Conservation (phyloP, 2,888 invertebrate genomes). For the Andrena fulva region DNA sequence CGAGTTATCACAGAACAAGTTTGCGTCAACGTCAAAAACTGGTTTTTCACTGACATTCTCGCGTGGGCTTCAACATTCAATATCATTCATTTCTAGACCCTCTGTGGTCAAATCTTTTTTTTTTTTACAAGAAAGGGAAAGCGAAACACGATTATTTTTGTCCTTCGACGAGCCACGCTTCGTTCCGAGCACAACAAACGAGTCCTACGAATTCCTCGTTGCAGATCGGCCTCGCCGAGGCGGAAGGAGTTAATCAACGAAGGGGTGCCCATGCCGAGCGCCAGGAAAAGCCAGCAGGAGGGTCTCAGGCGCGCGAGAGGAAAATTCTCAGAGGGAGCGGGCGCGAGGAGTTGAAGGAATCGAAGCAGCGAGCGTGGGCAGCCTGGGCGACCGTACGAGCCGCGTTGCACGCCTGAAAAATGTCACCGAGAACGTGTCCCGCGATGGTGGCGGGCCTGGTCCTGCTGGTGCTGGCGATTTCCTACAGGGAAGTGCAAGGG, state of each 20-base stretch:
- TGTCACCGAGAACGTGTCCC: constrained; percentile 53
- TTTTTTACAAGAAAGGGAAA: neutral
- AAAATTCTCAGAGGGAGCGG: constrained; percentile 40
- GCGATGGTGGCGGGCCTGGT: constrained; percentile 38
- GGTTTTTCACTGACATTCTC: constrained; percentile 31
- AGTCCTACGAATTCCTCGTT: constrained; percentile 34
- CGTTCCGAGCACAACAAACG: constrained; percentile 1
- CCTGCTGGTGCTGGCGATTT: constrained; percentile 40
- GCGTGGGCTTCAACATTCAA: neutral
- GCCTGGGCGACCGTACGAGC: constrained; percentile 14
- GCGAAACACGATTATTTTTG: neutral
- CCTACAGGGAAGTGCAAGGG: constrained; percentile 73
- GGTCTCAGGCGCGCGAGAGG: constrained; percentile 55
- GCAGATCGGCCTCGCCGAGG: constrained; percentile 59
- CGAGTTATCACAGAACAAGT: constrained; percentile 33
- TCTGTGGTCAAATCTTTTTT: neutral
- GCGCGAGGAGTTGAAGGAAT: constrained; percentile 32
- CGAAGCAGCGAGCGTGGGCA: constrained; percentile 19
- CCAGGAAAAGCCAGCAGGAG: constrained; percentile 61
- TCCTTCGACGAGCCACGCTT: neutral
- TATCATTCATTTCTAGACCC: neutral
- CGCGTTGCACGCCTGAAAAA: constrained; percentile 36
- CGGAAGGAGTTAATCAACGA: constrained; percentile 58
- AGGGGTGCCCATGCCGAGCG: constrained; percentile 68
- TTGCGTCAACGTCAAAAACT: constrained; percentile 31